These are phyloP conservation scores for Gambusia yucatana DNA, from an alignment of 2,797 vertebrate species.

Conservation along the genomic window DNA sequence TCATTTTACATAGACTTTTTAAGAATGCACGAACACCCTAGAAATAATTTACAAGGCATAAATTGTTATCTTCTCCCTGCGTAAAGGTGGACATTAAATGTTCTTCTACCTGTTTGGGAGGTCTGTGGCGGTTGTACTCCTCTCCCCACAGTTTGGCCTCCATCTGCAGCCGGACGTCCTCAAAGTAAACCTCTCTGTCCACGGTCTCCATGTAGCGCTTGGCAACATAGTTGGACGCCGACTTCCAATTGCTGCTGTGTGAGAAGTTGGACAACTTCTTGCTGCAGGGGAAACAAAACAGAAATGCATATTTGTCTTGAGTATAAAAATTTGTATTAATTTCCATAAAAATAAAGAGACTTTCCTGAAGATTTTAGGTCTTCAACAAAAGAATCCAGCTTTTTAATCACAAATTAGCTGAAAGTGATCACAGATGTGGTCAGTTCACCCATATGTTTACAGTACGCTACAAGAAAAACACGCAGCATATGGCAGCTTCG, in stretches of 20 bases:
- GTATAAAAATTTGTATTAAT: neutral
- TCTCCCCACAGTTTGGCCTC: constrained; percentile 99
- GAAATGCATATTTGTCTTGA: neutral
- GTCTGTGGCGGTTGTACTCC: constrained; percentile 94
- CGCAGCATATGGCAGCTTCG: neutral
- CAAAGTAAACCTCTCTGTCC: constrained; percentile 91
- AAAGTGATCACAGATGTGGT: constrained; percentile 2
- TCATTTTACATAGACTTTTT: too few species aligned
- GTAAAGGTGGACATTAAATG: too few species aligned
- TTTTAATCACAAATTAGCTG: neutral
- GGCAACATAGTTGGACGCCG: constrained; percentile 93
- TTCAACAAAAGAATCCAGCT: neutral
- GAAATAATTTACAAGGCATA: neutral
- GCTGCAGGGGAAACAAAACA: constrained; percentile 70
- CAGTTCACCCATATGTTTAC: neutral
- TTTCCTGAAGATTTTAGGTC: accelerated
- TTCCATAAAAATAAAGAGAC: neutral
- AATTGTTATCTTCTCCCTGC: neutral
- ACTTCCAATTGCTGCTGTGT: constrained; percentile 94
- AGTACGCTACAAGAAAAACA: neutral
- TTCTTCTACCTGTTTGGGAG: constrained; percentile 91
- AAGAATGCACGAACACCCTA: too few species aligned
- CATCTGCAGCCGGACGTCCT: constrained; percentile 96
- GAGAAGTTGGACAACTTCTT: constrained; percentile 98
- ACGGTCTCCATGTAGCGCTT: constrained; percentile 93